phyloP scores from a whole-genome alignment of 2,113 vertebrate species.

The Nanorana parkeri region DNA sequence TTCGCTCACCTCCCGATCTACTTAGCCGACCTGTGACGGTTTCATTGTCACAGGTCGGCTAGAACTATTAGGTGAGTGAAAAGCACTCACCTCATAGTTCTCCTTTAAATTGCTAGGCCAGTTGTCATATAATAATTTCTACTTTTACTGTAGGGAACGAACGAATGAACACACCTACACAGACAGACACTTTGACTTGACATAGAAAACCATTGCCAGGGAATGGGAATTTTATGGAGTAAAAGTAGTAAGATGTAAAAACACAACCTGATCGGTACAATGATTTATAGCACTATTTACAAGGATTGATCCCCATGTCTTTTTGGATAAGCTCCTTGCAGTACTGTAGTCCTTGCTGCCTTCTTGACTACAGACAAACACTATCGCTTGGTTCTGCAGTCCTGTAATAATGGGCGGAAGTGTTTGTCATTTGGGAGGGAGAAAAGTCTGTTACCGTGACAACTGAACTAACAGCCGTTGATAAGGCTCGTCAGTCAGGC shows the following conservation, averaged over 20 bases:
- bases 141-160: no score
- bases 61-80: no score
- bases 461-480: background rate
- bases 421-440: background rate
- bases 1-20: no score
- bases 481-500: background rate
- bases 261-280: background rate
- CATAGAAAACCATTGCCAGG: background rate
- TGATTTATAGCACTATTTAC: background rate
- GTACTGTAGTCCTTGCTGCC: background rate
- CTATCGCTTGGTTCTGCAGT: background rate
- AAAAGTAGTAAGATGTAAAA: background rate
- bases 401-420: background rate
- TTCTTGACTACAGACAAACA: background rate
- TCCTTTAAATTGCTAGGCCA: no score
- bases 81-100: no score
- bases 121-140: no score
- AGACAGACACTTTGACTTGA: no score
- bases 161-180: no score
- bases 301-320: background rate
- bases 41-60: no score
- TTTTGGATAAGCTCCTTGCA: background rate
- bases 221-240: conserved; percentile 16
- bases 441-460: background rate
- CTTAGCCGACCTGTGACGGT: no score